Base-by-base conservation (phyloP, 2,113 vertebrate genomes). In the Nibea albiflora region DNA sequence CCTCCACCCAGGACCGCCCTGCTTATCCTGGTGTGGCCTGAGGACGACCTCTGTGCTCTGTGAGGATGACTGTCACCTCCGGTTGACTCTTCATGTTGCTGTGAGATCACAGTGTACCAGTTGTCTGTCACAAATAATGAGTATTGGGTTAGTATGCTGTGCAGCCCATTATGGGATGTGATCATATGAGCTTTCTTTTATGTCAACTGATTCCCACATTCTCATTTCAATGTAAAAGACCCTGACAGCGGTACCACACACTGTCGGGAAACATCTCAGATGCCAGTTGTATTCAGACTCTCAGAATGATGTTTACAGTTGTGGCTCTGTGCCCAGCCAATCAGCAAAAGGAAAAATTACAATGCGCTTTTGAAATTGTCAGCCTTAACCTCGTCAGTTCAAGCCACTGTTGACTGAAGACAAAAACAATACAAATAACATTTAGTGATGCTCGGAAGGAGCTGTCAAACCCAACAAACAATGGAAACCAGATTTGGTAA, bases 1-100 rank as follows among this genome's bases (percentile, higher is more conserved):
- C 91, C 95, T 90, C 92, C 94, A 28, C 95, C 96, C 22, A 46
- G 92, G 71, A 95, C 89, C 54, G 96, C 96, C 85, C 96, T 92
- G 85, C 69, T 94, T 2, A 88, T 90, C 80, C 92, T 87, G 50
- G 78, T 83, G 0, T 83, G 70, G 26, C 92, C 92, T 2, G 61
- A 2, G 14, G 84, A 84, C 8, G 77, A 86, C 85, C 76, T n/a
- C 80, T 39, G 78, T 1, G 42, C 67, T 91, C 92, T 73, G 78
- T 28, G 19, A 72, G 53, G 71, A 17, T 20, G 22, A 42, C 44
- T 20, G 50, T 78, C 77, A 7, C 49, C 78, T 53, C 52, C 46
- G 8, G 66, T 61, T 52, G 82, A 28, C n/a, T 68, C 71, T 17
- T 67, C 68, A 11, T 64, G 74, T 4, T n/a, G 54, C 64, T 64